Evolutionary conservation across 2,113 vertebrate species (phyloP).

Genomic region (Potamarius usumacintae): DNA sequence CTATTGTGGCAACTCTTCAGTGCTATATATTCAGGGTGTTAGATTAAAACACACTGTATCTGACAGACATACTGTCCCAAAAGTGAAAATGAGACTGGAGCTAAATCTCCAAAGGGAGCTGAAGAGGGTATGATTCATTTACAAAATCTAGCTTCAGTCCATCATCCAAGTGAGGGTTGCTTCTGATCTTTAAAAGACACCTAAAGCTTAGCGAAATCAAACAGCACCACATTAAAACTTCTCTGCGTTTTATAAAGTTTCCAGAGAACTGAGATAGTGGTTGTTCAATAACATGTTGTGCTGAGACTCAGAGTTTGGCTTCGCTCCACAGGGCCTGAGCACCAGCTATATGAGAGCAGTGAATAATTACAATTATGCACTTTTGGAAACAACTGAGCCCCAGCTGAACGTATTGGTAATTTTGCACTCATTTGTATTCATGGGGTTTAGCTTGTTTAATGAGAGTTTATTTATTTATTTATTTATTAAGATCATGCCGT

Average conservation of each 20-base stretch:
- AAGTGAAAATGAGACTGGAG: background rate
- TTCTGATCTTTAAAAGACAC: constrained; percentile 35
- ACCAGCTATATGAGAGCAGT: constrained; percentile 3
- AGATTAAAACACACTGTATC: constrained; percentile 24
- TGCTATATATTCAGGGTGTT: constrained; percentile 1
- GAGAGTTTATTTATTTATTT: background rate
- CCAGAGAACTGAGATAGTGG: constrained; percentile 20
- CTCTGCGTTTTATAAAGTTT: constrained; percentile 25
- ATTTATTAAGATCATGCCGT: background rate
- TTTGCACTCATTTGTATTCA: constrained; percentile 26
- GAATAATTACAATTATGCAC: constrained; percentile 30
- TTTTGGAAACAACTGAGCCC: background rate
- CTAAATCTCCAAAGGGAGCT: background rate
- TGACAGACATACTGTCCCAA: background rate
- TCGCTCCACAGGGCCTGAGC: constrained; percentile 13
- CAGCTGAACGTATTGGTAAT: background rate
- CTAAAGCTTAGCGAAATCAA: constrained; percentile 19
- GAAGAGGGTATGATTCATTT: constrained; percentile 9
- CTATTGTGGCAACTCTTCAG: background rate
- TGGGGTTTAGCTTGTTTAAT: constrained; percentile 15
- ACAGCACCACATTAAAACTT: constrained; percentile 6
- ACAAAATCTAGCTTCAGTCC: constrained; percentile 11
- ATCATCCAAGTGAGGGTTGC: background rate
- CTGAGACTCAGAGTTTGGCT: constrained; percentile 25
- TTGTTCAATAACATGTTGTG: constrained; percentile 19